phyloP scores from a whole-genome alignment of 2,888 invertebrate genomes.

The Diloba caeruleocephala region DNA sequence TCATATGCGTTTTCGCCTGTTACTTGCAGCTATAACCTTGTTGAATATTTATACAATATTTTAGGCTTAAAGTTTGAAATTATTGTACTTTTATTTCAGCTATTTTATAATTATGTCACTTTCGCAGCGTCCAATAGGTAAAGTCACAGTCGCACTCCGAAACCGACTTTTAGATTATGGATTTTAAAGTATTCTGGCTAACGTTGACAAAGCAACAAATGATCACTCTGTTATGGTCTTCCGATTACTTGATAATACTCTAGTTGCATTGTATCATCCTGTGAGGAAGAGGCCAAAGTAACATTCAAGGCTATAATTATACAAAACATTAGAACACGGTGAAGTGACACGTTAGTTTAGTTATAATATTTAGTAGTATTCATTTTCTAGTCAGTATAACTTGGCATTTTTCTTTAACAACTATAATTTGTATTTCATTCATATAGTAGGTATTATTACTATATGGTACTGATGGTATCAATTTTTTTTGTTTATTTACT shows the following conservation, averaged over 20 bases:
- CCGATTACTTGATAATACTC: background rate
- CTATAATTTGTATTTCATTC: background rate
- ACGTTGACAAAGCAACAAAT: background rate
- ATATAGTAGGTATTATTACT: too few relatives aligned
- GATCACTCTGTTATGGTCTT: background rate
- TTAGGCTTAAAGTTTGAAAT: background rate
- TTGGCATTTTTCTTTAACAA: background rate
- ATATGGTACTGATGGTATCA: too few relatives aligned
- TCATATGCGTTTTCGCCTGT: constrained; percentile 44
- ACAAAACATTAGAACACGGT: background rate
- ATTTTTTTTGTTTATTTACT: too few relatives aligned
- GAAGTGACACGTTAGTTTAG: background rate
- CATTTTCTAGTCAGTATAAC: too few relatives aligned
- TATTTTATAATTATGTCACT: background rate
- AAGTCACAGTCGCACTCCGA: background rate
- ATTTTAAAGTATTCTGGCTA: background rate
- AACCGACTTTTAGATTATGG: background rate
- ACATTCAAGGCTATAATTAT: background rate
- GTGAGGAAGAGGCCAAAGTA: background rate
- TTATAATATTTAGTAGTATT: too few relatives aligned
- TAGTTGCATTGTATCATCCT: background rate
- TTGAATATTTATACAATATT: constrained; percentile 23
- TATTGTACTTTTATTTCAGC: background rate
- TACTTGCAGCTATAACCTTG: constrained; percentile 34
- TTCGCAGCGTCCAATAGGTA: background rate